Percentiles rank a stretch among this genome's conserved stretches.
Evolutionary conservation across 2,113 vertebrate genomes (phyloP).

Genomic region (Excalfactoria chinensis): DNA sequence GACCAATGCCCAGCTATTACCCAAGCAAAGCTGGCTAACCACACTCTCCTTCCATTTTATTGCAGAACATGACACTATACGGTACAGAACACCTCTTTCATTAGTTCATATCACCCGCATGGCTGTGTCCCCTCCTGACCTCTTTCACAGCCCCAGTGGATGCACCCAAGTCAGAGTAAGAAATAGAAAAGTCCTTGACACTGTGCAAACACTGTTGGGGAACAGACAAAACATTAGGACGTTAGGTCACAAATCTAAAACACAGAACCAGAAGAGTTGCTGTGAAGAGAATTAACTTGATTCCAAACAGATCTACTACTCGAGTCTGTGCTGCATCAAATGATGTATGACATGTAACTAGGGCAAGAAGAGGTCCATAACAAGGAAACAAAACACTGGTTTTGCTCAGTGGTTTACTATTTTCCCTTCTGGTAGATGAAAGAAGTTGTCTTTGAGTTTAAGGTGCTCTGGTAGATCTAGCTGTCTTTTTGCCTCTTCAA

Average conservation of each 20-base stretch:
- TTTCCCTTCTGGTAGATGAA: conserved; percentile 74
- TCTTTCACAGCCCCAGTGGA: background rate
- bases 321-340: fast-evolving
- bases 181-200: background rate
- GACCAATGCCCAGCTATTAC: background rate
- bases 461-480: conserved; percentile 88
- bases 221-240: background rate
- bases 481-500: conserved; percentile 84
- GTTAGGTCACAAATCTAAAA: background rate
- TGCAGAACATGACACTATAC: background rate
- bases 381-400: background rate
- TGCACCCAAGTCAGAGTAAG: background rate
- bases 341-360: background rate
- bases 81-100: background rate
- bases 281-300: background rate
- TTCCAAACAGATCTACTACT: background rate
- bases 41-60: background rate
- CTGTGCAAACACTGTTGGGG: background rate
- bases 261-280: background rate
- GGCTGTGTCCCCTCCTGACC: background rate
- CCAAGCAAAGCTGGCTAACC: background rate
- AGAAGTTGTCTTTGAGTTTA: conserved; percentile 88
- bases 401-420: conserved; percentile 83
- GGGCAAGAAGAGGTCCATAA: background rate
- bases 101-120: background rate